Evolutionary conservation across 2,797 vertebrate species (phyloP), one percentile per base, ranked within the genome.

Genomic region (Dromococcyx pavoninus): DNA sequence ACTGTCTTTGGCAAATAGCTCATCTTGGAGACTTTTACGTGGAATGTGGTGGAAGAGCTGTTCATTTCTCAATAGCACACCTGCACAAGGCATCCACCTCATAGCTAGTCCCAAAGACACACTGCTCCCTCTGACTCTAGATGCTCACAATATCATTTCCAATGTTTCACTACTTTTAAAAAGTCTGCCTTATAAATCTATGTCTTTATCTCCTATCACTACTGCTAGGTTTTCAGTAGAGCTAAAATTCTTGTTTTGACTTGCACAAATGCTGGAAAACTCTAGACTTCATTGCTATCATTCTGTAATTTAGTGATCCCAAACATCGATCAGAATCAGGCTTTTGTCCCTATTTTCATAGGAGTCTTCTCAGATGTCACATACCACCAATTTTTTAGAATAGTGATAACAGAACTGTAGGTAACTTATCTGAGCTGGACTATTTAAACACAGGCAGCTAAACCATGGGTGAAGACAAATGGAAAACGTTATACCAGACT

Each of bases 21-120:
- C 28, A 11, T n/a, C 58, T 46, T 57, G 19, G 16, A 58, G 19
- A 18, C 19, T 89, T 95, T 77, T 65, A 5, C 14, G 22, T 57
- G 23, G 8, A 50, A 8, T 53, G 33, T 22, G 41, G 28, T 48
- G 22, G 19, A 85, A 77, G 18, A 80, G 7, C 7, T 44, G 27
- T 7, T 86, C 11, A 8, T 39, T 67, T 92, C 57, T 81, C 8
- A 1, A 13, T 3, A 67, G 21, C 5, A 19, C 27, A 25, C 2
- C 2, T 21, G 8, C 2, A 2, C 1, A 9, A 56, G 30, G 24
- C 7, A 8, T 11, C 32, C n/a, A 71, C 7, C 22, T 28, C 57
- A 71, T 39, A 86, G 18, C 7, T n/a, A 22, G 22, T 18, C 19
- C 64, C 53, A 72, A 71, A 60, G 23, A 57, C 11, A 39, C 0